A percentile compares a stretch with the other conserved stretches of the same genome.
These are phyloP conservation scores for Papilio dardanus DNA, from an alignment of 1,140 invertebrate genomes.

Conservation along the genomic window DNA sequence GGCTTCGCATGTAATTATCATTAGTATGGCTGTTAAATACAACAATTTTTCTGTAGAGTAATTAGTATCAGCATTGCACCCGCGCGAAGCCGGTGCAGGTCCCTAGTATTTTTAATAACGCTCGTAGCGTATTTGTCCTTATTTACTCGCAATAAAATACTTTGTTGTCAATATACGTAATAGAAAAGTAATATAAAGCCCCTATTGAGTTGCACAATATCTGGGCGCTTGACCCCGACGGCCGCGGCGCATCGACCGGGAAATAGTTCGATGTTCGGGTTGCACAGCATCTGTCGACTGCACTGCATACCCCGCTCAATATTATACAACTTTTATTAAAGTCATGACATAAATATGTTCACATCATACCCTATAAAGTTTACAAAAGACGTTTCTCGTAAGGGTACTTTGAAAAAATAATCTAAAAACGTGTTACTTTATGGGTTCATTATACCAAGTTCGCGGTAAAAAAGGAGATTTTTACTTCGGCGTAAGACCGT, in stretches of 20 bases:
- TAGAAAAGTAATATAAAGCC: background rate
- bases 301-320: slow-evolving; percentile 10
- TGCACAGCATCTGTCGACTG: slow-evolving; percentile 25
- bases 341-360: background rate
- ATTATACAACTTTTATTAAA: background rate
- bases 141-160: background rate
- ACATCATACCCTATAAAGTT: too few species aligned
- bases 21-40: too few species aligned
- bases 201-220: slow-evolving; percentile 11
- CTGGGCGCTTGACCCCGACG: slow-evolving; percentile 39
- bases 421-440: too few species aligned
- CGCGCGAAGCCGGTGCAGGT: too few species aligned
- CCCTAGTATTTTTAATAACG: background rate
- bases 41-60: too few species aligned
- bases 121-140: background rate
- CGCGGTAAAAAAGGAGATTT: too few species aligned
- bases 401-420: too few species aligned
- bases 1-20: too few species aligned
- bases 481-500: too few species aligned
- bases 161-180: background rate
- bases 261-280: slow-evolving; percentile 45
- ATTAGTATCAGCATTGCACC: too few species aligned
- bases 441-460: too few species aligned
- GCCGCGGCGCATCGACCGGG: slow-evolving; percentile 43
- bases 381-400: too few species aligned